Evolutionary conservation across 2,888 invertebrate species (phyloP).

Genomic region (Cancer borealis): DNA sequence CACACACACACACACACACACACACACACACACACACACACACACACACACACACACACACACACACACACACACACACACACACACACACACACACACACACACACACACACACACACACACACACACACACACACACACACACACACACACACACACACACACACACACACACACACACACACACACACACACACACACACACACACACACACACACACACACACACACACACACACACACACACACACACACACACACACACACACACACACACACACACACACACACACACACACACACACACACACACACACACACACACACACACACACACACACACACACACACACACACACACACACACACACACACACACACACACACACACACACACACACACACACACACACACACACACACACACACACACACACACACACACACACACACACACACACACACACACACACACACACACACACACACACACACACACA

Average conservation of each 20-base stretch:
- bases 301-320: conserved; percentile 1
- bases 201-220: not conserved
- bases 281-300: conserved; percentile 15
- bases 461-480: not conserved
- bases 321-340: conserved; percentile 4
- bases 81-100: conserved; percentile 18
- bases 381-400: not conserved
- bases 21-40: conserved; percentile 15
- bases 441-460: conserved; percentile 9
- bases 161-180: conserved; percentile 14
- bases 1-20: too few relatives aligned
- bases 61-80: not conserved
- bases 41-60: conserved; percentile 10
- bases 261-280: conserved; percentile 3
- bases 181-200: conserved; percentile 11
- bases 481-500: conserved; percentile 18
- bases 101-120: conserved; percentile 9
- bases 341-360: conserved; percentile 13
- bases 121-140: not conserved
- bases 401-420: conserved; percentile 12
- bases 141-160: conserved; percentile 2
- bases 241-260: conserved; percentile 9
- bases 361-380: conserved; percentile 9
- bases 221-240: conserved; percentile 15
- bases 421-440: conserved; percentile 5